phyloP scores from a whole-genome alignment of 2,797 vertebrate genomes.

The Aselliscus stoliczkanus region DNA sequence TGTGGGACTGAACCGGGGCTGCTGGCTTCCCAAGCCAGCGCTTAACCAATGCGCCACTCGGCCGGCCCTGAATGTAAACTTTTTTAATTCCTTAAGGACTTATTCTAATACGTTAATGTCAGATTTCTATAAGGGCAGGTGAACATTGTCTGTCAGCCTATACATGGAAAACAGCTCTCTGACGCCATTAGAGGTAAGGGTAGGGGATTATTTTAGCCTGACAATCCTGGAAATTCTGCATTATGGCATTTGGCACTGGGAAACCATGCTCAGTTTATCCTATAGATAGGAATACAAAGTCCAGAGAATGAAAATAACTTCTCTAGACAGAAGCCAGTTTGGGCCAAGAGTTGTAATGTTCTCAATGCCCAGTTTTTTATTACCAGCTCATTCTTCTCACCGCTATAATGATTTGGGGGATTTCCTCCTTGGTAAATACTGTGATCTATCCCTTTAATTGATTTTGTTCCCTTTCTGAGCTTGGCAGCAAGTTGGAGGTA shows the following conservation, averaged over 20 bases:
- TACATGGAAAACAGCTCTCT: not conserved
- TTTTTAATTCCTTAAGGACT: not conserved
- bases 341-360: not conserved
- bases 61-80: not conserved
- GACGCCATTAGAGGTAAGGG: not conserved
- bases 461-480: constrained; percentile 65
- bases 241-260: not conserved
- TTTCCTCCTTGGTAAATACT: constrained; percentile 58
- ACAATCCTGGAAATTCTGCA: not conserved
- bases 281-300: constrained; percentile 12
- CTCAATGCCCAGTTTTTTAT: not conserved
- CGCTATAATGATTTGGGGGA: constrained; percentile 26
- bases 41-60: no score
- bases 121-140: not conserved
- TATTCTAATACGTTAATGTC: not conserved
- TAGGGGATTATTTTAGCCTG: not conserved
- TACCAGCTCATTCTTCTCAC: not conserved
- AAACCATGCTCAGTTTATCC: not conserved
- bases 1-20: no score
- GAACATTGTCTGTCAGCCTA: not conserved
- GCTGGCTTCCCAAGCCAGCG: no score
- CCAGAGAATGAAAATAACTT: not conserved
- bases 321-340: not conserved
- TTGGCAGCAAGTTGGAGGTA: constrained; percentile 65
- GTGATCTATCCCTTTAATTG: constrained; percentile 67